Evolutionary conservation across 2,797 vertebrate species (phyloP), one percentile per base, ranked within the genome.

Genomic region (Discoglossus pictus): DNA sequence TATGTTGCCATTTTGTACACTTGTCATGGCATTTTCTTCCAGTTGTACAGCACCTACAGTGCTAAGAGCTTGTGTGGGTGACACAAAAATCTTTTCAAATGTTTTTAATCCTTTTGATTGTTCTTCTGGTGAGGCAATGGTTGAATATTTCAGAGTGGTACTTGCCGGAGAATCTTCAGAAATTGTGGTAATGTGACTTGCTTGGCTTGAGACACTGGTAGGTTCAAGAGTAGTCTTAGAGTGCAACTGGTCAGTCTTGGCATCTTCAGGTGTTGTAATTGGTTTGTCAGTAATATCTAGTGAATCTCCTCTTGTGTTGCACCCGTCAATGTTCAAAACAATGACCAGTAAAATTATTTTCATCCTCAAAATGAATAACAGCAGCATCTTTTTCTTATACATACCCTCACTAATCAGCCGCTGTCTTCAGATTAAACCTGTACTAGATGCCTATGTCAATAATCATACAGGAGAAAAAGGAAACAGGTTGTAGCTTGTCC

Each of bases 401-500:
- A 51, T 54, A 58, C 17, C 18, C 54, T 42, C 4, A 12, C 23
- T 36, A 47, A 39, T 71, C 66, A 74, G 71, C 2, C 27, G 65
- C 54, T 44, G 44, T 40, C 76, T 75, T 34, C 56, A 76, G 40
- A 79, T 27, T 74, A 65, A 79, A 50, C 16, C 54, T 63, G 66
- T 23, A 15, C 36, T 64, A 65, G 60, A 65, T 76, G 42, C 27
- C 40, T 50, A 62, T 56, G 55, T 47, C 70, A 74, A 27, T 65
- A 76, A 77, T 81, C 75, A 73, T 66, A 77, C 40, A 61, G 61
- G 15, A 54, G 72, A 71, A 84, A 75, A 82, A 83, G 89, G 89
- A 91, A 83, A 51, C 43, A 71, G 60, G 61, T 64, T 64, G 61
- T 52, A 64, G 47, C 53, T 23, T 63, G 34, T 42, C 25, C 36